Conservation (phyloP, 2,113 vertebrate genomes). For the Lasiurus borealis region DNA sequence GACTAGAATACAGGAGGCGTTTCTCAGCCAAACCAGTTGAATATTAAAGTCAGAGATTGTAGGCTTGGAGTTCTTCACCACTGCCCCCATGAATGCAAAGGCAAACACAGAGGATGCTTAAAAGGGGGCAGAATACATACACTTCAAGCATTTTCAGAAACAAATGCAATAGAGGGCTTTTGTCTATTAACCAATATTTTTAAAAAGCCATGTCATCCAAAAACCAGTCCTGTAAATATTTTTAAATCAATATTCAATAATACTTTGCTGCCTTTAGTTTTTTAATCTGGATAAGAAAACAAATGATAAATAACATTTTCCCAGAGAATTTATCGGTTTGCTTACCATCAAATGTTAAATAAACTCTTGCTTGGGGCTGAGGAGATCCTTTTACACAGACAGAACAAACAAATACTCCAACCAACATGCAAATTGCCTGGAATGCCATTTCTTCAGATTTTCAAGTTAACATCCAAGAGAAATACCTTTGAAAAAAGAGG, state of each 20-base stretch:
- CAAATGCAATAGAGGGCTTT: background rate
- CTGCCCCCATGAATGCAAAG: background rate
- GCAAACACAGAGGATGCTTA: background rate
- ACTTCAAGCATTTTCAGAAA: background rate
- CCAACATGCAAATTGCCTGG: conserved; percentile 78
- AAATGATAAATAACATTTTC: conserved; percentile 77
- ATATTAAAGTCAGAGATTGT: background rate
- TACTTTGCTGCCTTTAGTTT: conserved; percentile 18
- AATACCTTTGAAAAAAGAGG: conserved; percentile 84
- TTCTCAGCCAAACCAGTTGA: conserved; percentile 28
- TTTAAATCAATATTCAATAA: background rate
- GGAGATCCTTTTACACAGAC: conserved; percentile 85
- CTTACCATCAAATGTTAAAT: conserved; percentile 90
- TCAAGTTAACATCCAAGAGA: conserved; percentile 83
- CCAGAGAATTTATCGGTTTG: conserved; percentile 81
- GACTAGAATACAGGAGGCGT: background rate
- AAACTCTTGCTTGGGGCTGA: conserved; percentile 90
- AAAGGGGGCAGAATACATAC: background rate
- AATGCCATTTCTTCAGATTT: conserved; percentile 86
- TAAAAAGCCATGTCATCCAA: background rate
- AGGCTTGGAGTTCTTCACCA: background rate
- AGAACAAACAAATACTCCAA: conserved; percentile 86
- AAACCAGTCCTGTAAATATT: background rate
- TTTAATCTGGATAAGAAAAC: conserved; percentile 33
- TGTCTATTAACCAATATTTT: background rate